phyloP scores from a whole-genome alignment of 2,113 vertebrate genomes.

The Cyanistes caeruleus region DNA sequence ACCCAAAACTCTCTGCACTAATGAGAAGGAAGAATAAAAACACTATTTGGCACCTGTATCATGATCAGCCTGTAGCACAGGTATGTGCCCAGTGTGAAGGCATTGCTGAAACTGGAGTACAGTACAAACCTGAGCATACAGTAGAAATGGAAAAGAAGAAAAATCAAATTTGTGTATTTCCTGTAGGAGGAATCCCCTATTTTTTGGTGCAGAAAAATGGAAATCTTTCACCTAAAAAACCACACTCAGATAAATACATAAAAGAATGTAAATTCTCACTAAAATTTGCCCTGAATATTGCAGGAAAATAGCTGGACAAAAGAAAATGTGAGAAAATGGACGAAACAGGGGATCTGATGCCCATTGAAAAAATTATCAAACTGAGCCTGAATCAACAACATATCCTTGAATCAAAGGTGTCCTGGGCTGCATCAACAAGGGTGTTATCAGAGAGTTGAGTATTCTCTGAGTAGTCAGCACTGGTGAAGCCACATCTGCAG shows the following conservation, averaged over 20 bases:
- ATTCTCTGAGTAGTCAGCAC: neutral
- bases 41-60: neutral
- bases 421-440: neutral
- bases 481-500: neutral
- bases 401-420: neutral
- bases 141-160: neutral
- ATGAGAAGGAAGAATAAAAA: neutral
- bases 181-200: neutral
- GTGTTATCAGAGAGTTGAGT: fast-evolving
- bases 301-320: neutral
- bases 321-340: neutral
- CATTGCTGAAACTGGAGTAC: neutral
- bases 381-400: neutral
- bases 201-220: neutral
- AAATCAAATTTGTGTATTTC: neutral
- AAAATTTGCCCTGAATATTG: neutral
- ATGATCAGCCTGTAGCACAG: neutral
- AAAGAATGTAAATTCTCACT: neutral
- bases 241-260: neutral
- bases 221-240: neutral
- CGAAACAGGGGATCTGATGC: neutral
- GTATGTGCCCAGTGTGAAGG: neutral
- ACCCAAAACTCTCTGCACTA: neutral
- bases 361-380: neutral
- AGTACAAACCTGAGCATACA: neutral